These are phyloP conservation scores for Caenorhabditis sp. DNA, from an alignment of 2,888 invertebrate species.

Conservation along the genomic window DNA sequence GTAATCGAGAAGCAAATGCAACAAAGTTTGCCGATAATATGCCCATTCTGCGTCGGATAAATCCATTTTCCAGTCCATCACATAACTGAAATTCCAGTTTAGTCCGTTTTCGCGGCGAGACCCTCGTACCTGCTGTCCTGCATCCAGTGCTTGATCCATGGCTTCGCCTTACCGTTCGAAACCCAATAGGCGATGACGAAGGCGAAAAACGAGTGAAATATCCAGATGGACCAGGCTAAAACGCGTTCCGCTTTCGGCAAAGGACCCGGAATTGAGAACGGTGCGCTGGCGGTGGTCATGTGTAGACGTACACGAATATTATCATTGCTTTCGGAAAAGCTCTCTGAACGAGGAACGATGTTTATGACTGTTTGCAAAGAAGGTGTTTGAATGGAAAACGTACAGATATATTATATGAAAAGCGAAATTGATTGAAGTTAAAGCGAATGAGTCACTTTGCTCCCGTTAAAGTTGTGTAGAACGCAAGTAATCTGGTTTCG, in stretches of 20 bases:
- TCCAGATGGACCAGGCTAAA: constrained; percentile 69
- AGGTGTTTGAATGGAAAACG: too few relatives aligned
- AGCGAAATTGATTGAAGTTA: too few relatives aligned
- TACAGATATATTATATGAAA: too few relatives aligned
- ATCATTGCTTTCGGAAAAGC: neutral
- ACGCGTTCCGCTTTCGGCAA: constrained; percentile 51
- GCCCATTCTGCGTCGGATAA: constrained; percentile 73
- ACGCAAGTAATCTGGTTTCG: too few relatives aligned
- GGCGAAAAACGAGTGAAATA: constrained; percentile 67
- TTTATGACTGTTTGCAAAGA: neutral
- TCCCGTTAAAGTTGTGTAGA: too few relatives aligned
- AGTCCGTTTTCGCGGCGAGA: neutral
- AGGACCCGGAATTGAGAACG: constrained; percentile 36
- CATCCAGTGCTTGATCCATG: constrained; percentile 68
- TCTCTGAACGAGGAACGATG: neutral
- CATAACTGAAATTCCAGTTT: constrained; percentile 62
- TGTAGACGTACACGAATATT: neutral
- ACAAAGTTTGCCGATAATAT: constrained; percentile 62
- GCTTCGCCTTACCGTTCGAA: constrained; percentile 58
- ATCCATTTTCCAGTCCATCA: constrained; percentile 59
- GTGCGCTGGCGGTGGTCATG: constrained; percentile 1
- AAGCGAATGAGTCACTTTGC: too few relatives aligned
- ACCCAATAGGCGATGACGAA: constrained; percentile 65
- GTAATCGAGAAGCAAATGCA: constrained; percentile 53
- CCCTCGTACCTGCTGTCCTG: constrained; percentile 35